A percentile compares a stretch with the other conserved stretches of the same genome.
Conservation (phyloP, 2,797 vertebrate genomes). For the Amphiprion clarkii region DNA sequence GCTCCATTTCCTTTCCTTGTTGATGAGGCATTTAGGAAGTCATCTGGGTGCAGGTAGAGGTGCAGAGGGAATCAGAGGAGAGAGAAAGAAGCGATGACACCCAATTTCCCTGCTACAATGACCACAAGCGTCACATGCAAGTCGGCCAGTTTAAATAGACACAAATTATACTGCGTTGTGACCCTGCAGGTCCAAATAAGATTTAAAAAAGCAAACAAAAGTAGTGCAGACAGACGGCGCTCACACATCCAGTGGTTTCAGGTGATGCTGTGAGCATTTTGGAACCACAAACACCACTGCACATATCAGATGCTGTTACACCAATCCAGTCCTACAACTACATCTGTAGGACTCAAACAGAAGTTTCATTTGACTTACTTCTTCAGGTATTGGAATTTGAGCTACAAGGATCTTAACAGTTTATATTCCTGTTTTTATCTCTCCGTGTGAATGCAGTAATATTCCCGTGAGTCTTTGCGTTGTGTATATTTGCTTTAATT, state of each 20-base stretch:
- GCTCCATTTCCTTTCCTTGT: conserved; percentile 26
- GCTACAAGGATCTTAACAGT: no score
- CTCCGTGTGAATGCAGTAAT: no score
- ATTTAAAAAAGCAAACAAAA: neutral
- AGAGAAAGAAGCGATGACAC: neutral
- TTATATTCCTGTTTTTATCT: no score
- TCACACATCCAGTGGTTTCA: neutral
- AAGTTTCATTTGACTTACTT: neutral
- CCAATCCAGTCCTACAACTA: neutral
- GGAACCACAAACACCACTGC: conserved; percentile 5
- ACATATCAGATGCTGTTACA: conserved; percentile 5
- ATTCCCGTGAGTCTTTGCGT: no score
- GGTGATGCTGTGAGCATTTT: conserved; percentile 36
- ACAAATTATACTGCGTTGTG: neutral
- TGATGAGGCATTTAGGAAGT: conserved; percentile 22
- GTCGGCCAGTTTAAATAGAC: conserved; percentile 15
- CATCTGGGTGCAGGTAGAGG: conserved; percentile 5
- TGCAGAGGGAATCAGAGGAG: neutral
- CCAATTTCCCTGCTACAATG: conserved; percentile 32
- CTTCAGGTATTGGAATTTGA: neutral
- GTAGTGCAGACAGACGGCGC: neutral
- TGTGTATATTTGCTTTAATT: no score
- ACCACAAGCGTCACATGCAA: conserved; percentile 34
- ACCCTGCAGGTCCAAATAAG: neutral
- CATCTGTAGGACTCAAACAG: conserved; percentile 11